A percentile compares a stretch with the other conserved stretches of the same genome.
These are phyloP conservation scores for Megastigmus dorsalis DNA, from an alignment of 2,888 invertebrate genomes.

Conservation along the genomic window DNA sequence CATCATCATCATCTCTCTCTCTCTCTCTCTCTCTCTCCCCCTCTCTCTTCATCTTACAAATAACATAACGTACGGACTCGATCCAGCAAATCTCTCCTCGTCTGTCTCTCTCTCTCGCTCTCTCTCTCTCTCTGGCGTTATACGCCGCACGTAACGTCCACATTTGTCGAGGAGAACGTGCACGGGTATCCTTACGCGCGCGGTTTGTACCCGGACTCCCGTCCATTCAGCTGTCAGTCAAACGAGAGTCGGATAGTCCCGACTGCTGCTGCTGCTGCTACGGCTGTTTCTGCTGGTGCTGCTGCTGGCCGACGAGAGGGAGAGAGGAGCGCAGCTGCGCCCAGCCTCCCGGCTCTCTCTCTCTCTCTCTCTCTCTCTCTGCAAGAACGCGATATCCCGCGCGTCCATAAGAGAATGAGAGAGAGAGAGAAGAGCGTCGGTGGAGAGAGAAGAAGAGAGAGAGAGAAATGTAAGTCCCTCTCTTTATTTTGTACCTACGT, in stretches of 20 bases:
- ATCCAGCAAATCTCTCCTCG: constrained; percentile 34
- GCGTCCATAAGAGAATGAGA: constrained; percentile 29
- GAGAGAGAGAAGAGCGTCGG: constrained; percentile 48
- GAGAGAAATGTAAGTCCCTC: constrained; percentile 11
- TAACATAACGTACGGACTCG: constrained; percentile 8
- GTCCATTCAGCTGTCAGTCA: constrained; percentile 73
- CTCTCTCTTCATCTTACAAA: background rate
- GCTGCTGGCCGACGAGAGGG: background rate
- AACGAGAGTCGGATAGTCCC: constrained; percentile 57
- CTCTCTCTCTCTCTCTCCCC: no score
- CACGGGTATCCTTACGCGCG: constrained; percentile 50
- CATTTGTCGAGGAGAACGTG: constrained; percentile 28
- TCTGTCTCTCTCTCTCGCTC: constrained; percentile 28
- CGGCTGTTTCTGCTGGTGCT: no score
- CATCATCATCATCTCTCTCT: no score
- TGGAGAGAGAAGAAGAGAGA: no score
- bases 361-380: no score
- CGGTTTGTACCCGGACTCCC: constrained; percentile 46
- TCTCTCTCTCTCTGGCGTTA: background rate
- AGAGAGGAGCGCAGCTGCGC: constrained; percentile 33
- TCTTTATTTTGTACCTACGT: constrained; percentile 32
- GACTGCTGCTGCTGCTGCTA: no score
- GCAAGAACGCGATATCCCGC: constrained; percentile 63
- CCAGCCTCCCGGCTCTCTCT: constrained; percentile 11
- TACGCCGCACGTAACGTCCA: constrained; percentile 12